A percentile compares a stretch with the other conserved stretches of the same genome.
These are phyloP conservation scores for Phocides pigmalion DNA, from an alignment of 1,140 invertebrate species.

Conservation along the genomic window DNA sequence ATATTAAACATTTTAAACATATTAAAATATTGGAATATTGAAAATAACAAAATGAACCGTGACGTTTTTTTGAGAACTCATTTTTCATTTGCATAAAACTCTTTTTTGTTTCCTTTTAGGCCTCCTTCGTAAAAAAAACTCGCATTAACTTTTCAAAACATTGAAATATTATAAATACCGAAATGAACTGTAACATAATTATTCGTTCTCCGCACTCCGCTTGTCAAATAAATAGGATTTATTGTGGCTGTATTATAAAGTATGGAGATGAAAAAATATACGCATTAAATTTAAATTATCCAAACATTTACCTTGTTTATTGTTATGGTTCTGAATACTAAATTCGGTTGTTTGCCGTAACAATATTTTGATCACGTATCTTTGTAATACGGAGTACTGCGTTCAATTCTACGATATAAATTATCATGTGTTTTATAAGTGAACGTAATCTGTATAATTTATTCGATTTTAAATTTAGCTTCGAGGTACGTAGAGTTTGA, in stretches of 20 bases:
- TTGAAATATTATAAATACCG: background rate
- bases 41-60: no score
- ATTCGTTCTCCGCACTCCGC: constrained; percentile 4
- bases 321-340: constrained; percentile 30
- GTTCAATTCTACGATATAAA: background rate
- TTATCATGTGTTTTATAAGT: background rate
- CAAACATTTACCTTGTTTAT: constrained; percentile 32
- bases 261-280: constrained; percentile 32
- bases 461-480: background rate
- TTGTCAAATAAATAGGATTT: constrained; percentile 23
- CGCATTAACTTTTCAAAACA: no score
- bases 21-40: no score
- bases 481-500: background rate
- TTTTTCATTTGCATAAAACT: no score
- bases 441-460: background rate
- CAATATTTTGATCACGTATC: constrained; percentile 29
- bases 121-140: no score
- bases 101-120: no score
- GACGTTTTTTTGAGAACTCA: no score
- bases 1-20: no score
- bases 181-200: background rate
- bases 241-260: constrained; percentile 21
- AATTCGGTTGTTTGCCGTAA: constrained; percentile 15
- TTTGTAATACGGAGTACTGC: constrained; percentile 1
- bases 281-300: constrained; percentile 35